Percentiles rank a stretch among this genome's conserved stretches.
phyloP scores from a whole-genome alignment of 2,888 invertebrate species.

The Apamea crenata region DNA sequence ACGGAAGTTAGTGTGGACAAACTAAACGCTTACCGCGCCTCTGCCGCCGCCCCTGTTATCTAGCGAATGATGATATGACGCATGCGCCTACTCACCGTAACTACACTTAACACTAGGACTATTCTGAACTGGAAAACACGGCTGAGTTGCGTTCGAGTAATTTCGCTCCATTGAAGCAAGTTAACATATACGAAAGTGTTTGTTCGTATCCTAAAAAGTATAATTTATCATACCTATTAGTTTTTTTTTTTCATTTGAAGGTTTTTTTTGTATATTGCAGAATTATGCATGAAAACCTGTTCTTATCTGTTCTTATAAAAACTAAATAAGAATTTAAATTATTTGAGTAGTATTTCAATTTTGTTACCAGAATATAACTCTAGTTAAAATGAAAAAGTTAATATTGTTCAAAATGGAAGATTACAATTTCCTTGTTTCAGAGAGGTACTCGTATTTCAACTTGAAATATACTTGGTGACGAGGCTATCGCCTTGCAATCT shows the following conservation, averaged over 20 bases:
- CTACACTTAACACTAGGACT: neutral
- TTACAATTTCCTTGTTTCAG: neutral
- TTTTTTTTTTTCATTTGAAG: neutral
- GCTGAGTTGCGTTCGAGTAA: neutral
- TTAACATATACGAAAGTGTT: neutral
- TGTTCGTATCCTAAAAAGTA: neutral
- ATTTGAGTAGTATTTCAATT: neutral
- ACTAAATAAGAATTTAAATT: neutral
- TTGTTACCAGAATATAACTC: neutral
- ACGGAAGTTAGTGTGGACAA: constrained; percentile 87
- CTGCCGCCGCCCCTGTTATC: constrained; percentile 80
- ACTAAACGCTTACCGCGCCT: constrained; percentile 82
- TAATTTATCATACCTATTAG: neutral
- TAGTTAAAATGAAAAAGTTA: neutral
- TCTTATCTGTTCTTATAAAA: no score
- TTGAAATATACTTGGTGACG: no score
- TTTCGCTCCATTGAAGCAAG: neutral
- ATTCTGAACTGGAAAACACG: neutral
- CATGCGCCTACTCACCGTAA: constrained; percentile 59
- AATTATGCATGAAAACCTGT: neutral
- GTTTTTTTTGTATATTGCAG: neutral
- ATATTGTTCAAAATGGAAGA: no score
- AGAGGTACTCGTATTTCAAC: neutral
- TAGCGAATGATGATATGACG: constrained; percentile 68
- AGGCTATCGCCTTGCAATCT: neutral